These are phyloP conservation scores for Arizona elegans DNA, from an alignment of 2,113 vertebrate species.

Conservation along the genomic window DNA sequence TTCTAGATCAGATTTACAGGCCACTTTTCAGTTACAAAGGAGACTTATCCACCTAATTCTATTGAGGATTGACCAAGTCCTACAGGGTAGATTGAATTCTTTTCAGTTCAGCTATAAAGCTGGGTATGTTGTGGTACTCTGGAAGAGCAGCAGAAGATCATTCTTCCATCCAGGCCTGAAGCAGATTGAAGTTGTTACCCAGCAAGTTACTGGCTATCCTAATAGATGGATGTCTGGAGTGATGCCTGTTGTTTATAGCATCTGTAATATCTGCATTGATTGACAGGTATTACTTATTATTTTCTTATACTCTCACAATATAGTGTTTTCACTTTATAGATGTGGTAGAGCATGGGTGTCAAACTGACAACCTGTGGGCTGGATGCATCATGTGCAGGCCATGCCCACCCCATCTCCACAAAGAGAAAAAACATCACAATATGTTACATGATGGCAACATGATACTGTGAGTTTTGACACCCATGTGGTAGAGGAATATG, in stretches of 20 bases:
- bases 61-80: neutral
- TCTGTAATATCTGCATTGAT: neutral
- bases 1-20: neutral
- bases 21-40: neutral
- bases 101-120: neutral
- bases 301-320: too few relatives aligned
- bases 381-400: too few relatives aligned
- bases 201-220: neutral
- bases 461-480: too few relatives aligned
- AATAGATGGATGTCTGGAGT: neutral
- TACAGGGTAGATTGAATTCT: neutral
- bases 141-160: neutral
- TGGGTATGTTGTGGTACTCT: neutral
- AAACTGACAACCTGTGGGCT: too few relatives aligned
- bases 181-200: neutral
- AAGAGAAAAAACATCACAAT: too few relatives aligned
- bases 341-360: too few relatives aligned
- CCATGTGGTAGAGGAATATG: neutral
- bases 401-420: too few relatives aligned
- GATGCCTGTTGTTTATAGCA: neutral
- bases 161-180: neutral
- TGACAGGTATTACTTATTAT: neutral
- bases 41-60: neutral
- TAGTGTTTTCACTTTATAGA: too few relatives aligned
- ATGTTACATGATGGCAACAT: too few relatives aligned